A percentile compares a stretch with the other conserved stretches of the same genome.
Conservation (phyloP, 2,888 invertebrate species). For the Aphelenchoides bicaudatus region DNA sequence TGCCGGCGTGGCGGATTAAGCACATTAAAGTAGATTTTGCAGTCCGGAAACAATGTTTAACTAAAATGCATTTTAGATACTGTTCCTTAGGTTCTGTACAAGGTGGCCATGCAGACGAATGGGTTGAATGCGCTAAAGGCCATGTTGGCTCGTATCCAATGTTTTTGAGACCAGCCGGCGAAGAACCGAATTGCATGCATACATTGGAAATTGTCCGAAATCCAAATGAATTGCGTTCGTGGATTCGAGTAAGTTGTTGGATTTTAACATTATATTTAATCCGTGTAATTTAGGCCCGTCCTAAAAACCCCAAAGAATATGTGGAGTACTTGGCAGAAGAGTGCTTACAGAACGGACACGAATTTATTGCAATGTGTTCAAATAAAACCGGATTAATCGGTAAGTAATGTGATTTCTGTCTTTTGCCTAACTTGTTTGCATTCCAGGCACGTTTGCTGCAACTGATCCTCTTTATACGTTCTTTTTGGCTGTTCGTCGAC, state of each 20-base stretch:
- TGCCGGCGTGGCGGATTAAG: conserved; percentile 35
- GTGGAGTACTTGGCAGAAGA: conserved; percentile 49
- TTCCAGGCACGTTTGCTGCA: conserved; percentile 42
- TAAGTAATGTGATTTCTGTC: conserved; percentile 20
- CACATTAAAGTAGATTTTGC: conserved; percentile 34
- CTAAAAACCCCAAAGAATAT: conserved; percentile 34
- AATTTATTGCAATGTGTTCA: conserved; percentile 48
- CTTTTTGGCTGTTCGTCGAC: conserved; percentile 39
- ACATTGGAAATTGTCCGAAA: conserved; percentile 26
- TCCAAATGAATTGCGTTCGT: conserved; percentile 24
- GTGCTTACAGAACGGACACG: conserved; percentile 48
- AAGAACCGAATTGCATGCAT: conserved; percentile 30
- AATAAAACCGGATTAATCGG: conserved; percentile 43
- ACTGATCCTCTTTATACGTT: conserved; percentile 38
- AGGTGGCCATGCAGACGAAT: conserved; percentile 28
- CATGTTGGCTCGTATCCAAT: conserved; percentile 33
- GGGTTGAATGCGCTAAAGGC: conserved; percentile 27
- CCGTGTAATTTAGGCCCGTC: conserved; percentile 23
- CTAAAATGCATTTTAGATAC: conserved; percentile 3
- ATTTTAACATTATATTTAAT: background rate
- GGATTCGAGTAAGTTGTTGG: conserved; percentile 25
- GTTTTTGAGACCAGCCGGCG: conserved; percentile 29
- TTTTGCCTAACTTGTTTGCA: background rate
- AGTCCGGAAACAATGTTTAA: background rate
- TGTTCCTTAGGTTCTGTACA: conserved; percentile 32